These are phyloP conservation scores for Tilapia sparmanii DNA, from an alignment of 2,113 vertebrate genomes.

Conservation along the genomic window DNA sequence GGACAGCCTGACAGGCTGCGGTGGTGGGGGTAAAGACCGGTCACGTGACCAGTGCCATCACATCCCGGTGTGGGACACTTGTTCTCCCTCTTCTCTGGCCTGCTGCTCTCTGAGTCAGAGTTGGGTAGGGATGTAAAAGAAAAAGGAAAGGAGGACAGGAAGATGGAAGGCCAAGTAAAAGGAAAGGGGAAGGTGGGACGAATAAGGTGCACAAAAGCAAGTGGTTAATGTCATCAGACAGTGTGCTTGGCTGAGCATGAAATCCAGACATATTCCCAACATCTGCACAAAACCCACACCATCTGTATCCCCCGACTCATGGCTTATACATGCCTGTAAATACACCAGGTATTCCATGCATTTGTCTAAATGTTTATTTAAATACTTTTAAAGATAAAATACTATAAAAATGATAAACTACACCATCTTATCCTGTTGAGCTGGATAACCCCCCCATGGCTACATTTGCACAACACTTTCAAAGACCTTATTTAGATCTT, in stretches of 20 bases:
- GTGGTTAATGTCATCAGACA: conserved; percentile 56
- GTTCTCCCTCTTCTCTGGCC: conserved; percentile 92
- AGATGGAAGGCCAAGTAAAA: not conserved
- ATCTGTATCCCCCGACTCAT: not conserved
- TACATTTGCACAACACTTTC: not conserved
- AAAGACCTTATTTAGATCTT: not conserved
- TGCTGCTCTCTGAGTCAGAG: conserved; percentile 78
- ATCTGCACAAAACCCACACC: conserved; percentile 24
- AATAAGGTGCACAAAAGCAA: conserved; percentile 46
- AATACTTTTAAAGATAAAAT: not conserved
- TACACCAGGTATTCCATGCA: not conserved
- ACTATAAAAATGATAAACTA: not conserved
- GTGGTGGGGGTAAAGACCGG: conserved; percentile 94
- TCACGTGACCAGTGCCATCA: conserved; percentile 94
- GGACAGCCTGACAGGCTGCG: conserved; percentile 97
- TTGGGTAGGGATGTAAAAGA: not conserved
- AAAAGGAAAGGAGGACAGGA: not conserved
- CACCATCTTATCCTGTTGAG: not conserved
- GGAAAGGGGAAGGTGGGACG: not conserved
- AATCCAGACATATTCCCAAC: conserved; percentile 60
- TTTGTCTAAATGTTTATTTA: not conserved
- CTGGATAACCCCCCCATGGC: not conserved
- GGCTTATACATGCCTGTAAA: not conserved
- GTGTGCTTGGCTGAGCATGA: conserved; percentile 56
- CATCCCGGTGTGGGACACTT: conserved; percentile 98